Base-by-base conservation (phyloP, 2,888 invertebrate species). In the Ophioninae sp. region DNA sequence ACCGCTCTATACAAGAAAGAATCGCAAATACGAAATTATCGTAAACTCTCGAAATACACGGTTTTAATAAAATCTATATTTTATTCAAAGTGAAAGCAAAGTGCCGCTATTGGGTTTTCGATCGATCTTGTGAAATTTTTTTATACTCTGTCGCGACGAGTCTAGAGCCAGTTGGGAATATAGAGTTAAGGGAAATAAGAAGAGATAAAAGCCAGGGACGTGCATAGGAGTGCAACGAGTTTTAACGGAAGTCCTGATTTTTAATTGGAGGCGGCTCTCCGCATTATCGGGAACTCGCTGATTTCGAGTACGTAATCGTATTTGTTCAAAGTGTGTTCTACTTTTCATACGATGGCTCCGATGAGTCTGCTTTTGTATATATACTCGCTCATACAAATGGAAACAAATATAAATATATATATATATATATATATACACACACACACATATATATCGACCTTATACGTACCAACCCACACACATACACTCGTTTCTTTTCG, bases 221-320 rank as follows among this genome's bases (percentile, higher is more conserved):
- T 76, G 58, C 23, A 77, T 61, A 68, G 41, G 30, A 68, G 68
- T 59, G 77, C 22, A 22, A 44, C 41, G 68, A 63, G 13, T 30
- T 51, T 41, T 30, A 72, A 56, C 9, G 23, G 64, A 17, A 39
- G 39, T 58, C 6, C 37, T 39, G 61, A 72, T 22, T 39, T 39
- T n/a, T 6, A 17, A 59, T 44, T 41, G 67, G 78, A 69, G 58
- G 69, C 56, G 58, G 37, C 56, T 65, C 56, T 65, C 51, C 37
- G 51, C 72, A 22, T 78, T 69, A 73, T 75, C 79, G 65, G 41
- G 59, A 75, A 82, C 61, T 39, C 79, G 39, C 82, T 79, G 59
- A 59, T 82, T 37, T 69, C 73, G 82, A 82, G 82, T 82, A 82
- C 71, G 82, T 82, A 82, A 79, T 79, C 78, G 64, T 30, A 69